A percentile compares a stretch with the other conserved stretches of the same genome.
Conservation (phyloP, 2,113 vertebrate genomes). For the Limnothrissa miodon region DNA sequence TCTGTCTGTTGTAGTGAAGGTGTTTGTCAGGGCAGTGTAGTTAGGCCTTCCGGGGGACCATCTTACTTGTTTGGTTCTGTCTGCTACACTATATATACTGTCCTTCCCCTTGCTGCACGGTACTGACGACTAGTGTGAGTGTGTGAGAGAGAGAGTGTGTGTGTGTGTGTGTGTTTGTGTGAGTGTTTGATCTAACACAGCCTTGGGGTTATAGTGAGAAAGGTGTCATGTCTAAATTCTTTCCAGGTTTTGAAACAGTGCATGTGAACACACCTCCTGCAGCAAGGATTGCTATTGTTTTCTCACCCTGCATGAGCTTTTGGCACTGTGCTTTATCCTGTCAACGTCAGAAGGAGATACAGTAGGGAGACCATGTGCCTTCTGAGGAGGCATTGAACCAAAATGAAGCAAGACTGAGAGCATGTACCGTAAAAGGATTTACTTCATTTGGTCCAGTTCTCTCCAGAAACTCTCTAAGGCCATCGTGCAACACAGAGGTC, state of each 20-base stretch:
- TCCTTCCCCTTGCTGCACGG: not conserved
- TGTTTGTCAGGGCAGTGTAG: not conserved
- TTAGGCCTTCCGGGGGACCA: not conserved
- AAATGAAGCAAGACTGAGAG: not conserved
- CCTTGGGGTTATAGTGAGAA: not conserved
- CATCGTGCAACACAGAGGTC: too few species aligned
- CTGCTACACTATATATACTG: not conserved
- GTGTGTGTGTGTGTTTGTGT: not conserved
- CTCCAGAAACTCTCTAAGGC: too few species aligned
- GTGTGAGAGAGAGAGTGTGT: not conserved
- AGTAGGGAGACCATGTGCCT: too few species aligned
- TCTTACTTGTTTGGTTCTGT: not conserved
- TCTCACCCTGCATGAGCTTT: not conserved
- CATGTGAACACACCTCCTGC: not conserved
- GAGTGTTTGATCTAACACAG: not conserved
- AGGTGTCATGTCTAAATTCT: not conserved
- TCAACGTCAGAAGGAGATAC: not conserved
- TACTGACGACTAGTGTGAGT: not conserved
- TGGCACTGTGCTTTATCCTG: not conserved
- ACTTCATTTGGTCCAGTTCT: too few species aligned
- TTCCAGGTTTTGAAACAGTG: constrained; percentile 4
- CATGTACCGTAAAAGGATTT: too few species aligned
- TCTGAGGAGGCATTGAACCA: not conserved
- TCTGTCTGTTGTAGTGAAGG: not conserved
- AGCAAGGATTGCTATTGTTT: not conserved